phyloP scores from a whole-genome alignment of 92 coral and sea anemone species.

The Bergia puertoricense region DNA sequence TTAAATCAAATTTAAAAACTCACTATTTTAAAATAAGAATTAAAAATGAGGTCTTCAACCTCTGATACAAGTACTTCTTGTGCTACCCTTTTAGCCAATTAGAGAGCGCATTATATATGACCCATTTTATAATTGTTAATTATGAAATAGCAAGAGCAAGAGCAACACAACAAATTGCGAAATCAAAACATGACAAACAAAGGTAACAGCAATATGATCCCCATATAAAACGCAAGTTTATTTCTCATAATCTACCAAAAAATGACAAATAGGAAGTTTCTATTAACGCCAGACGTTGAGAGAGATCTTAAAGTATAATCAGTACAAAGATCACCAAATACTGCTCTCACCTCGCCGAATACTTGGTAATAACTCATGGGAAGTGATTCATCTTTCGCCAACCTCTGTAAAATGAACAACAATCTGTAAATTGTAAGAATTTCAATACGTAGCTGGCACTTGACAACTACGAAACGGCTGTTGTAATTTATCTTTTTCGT shows the following conservation, averaged over 20 bases:
- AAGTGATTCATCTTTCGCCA: conserved; percentile 66
- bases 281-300: not conserved
- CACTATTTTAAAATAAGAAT: too few relatives aligned
- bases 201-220: not conserved
- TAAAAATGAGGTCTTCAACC: too few relatives aligned
- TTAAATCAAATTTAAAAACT: too few relatives aligned
- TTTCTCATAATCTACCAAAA: not conserved
- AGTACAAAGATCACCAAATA: not conserved
- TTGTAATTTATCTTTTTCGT: too few relatives aligned
- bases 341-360: conserved; percentile 76
- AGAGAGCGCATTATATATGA: too few relatives aligned
- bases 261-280: not conserved
- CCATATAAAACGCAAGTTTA: not conserved
- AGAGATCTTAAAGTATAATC: not conserved
- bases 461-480: not conserved
- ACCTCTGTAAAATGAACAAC: conserved; percentile 55
- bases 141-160: not conserved
- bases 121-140: too few relatives aligned
- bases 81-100: too few relatives aligned
- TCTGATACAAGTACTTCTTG: too few relatives aligned
- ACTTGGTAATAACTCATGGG: conserved; percentile 94
- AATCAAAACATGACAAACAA: not conserved
- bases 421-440: not conserved
- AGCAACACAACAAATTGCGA: not conserved
- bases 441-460: too few relatives aligned